Conservation (phyloP, 2,797 vertebrate species). For the Otolemur crassicaudatus region DNA sequence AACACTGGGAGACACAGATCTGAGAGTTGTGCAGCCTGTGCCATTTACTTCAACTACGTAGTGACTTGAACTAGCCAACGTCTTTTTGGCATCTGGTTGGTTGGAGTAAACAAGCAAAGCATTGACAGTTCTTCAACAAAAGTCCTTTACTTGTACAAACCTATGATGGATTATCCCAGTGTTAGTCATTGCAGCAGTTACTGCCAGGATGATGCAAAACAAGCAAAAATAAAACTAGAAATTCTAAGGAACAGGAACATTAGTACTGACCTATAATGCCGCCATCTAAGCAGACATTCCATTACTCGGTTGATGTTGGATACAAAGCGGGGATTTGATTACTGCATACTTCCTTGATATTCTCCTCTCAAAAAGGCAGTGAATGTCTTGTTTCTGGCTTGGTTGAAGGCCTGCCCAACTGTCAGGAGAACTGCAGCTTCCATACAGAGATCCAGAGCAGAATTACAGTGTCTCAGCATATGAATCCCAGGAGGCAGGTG, state of each 20-base stretch:
- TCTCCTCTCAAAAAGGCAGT: neutral
- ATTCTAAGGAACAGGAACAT: neutral
- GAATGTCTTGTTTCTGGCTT: neutral
- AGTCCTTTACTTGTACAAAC: neutral
- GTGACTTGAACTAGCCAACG: neutral
- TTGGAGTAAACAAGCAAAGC: neutral
- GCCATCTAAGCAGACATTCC: neutral
- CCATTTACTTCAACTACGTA: neutral
- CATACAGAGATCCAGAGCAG: neutral
- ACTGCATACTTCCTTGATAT: neutral
- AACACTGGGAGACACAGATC: neutral
- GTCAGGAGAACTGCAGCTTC: neutral
- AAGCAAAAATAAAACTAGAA: neutral
- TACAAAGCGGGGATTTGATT: neutral
- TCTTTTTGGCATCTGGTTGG: neutral
- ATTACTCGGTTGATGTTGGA: neutral
- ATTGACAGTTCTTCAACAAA: neutral
- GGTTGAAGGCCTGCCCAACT: neutral
- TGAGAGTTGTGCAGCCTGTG: fast-evolving
- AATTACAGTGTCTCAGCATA: neutral
- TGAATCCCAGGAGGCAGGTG: neutral
- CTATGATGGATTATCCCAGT: neutral
- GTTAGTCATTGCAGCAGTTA: neutral
- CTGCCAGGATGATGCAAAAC: neutral
- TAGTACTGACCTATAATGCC: neutral